Base-by-base conservation (phyloP, 1,140 invertebrate species). In the Diorhabda carinulata region DNA sequence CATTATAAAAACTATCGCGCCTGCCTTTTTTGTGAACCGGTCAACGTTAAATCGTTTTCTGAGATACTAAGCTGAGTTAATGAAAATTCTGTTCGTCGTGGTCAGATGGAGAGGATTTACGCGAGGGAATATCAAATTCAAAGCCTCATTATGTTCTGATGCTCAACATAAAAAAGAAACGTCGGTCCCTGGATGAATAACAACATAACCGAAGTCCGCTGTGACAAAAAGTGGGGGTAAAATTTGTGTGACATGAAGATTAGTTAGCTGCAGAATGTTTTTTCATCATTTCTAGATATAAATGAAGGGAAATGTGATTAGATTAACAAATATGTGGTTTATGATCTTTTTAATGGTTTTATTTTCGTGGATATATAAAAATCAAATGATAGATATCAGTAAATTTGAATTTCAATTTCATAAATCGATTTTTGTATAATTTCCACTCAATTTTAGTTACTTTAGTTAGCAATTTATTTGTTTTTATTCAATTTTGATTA, bases 121-220 rank as follows among this genome's bases (percentile, higher is more conserved):
- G 61, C 65, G 62, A 64, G 66, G 60, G 66, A 64, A 58, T 63
- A 68, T 43, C 67, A 71, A 71, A 71, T 71, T 71, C 66, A 57
- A 68, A 68, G 70, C 70, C 65, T 71, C 70, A 71, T 71, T 71
- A 71, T 57, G 58, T 67, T 63, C 66, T 61, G 64, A 61, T 70
- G 69, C 65, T 70, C 62, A 61, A 58, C 43, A 63, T 67, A 67
- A 70, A 70, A 70, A 70, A 66, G 61, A 43, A 10, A 62, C 41
- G 61, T 44, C 61, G 42, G 5, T n/a, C 43, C 10, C 61, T 69
- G 73, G 47, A 6, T n/a, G 47, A 52, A 52, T 52, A 8, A 52
- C 47, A 52, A 52, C 47, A 52, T 25, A 25, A n/a, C 47, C 47
- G 47, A 25, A 25, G 25, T 52, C 47, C n/a, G n/a, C 47, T 8